Evolutionary conservation across 2,888 invertebrate species (phyloP).

Genomic region (Aelia acuminata): DNA sequence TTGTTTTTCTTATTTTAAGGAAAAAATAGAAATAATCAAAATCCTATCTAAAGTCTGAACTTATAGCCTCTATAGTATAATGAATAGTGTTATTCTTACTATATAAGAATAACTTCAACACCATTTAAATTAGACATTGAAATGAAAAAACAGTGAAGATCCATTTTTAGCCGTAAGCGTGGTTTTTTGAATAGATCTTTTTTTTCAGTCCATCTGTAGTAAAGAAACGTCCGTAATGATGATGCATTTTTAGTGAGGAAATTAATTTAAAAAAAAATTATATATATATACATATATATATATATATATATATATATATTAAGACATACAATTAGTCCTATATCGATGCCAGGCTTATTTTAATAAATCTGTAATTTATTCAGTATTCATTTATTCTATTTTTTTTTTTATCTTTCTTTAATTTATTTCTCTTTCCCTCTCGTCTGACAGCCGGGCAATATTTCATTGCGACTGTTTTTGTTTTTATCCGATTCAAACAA

Average conservation of each 20-base stretch:
- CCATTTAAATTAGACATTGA: no score
- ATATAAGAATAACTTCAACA: no score
- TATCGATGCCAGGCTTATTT: not conserved
- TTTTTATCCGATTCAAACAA: not conserved
- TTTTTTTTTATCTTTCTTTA: not conserved
- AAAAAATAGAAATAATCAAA: no score
- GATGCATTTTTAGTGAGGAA: not conserved
- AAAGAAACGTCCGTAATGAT: no score
- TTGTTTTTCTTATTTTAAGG: no score
- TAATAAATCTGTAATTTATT: constrained; percentile 33
- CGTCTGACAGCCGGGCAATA: not conserved
- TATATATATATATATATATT: not conserved
- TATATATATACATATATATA: no score
- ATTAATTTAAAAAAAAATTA: no score
- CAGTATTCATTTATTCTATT: not conserved
- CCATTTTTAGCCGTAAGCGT: not conserved
- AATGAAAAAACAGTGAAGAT: no score
- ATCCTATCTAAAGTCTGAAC: no score
- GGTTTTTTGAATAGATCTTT: no score
- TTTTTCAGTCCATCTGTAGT: not conserved
- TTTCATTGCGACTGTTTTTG: not conserved
- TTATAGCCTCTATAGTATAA: no score
- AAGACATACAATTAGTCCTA: not conserved
- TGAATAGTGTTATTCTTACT: no score
- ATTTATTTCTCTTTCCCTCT: not conserved